phyloP scores from a whole-genome alignment of 1,140 invertebrate genomes.

The Heliconius himera region DNA sequence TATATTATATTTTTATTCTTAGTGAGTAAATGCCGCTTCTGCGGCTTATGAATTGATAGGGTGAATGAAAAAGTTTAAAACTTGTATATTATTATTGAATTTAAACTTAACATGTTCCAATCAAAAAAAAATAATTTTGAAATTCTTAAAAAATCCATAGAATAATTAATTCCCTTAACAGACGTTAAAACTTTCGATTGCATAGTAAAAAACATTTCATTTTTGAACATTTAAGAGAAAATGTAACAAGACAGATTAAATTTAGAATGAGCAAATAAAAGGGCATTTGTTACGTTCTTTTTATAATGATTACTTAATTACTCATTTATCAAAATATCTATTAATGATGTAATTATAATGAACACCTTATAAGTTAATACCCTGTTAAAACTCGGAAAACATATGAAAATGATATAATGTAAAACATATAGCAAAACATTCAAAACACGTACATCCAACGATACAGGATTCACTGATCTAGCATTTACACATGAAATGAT shows the following conservation, averaged over 20 bases:
- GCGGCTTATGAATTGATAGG: too few species aligned
- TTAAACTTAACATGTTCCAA: too few species aligned
- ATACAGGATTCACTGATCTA: background rate
- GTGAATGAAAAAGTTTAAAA: background rate
- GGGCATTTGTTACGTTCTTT: background rate
- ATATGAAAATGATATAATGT: background rate
- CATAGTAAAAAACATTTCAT: conserved; percentile 6
- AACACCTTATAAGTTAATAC: background rate
- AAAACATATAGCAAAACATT: background rate
- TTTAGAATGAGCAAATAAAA: conserved; percentile 1
- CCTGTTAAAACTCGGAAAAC: conserved; percentile 1
- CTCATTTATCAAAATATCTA: background rate
- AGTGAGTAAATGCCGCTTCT: background rate
- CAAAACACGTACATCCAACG: background rate
- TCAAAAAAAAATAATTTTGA: too few species aligned
- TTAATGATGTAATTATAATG: background rate
- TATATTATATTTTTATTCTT: background rate
- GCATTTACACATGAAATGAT: background rate
- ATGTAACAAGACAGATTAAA: background rate
- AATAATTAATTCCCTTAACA: too few species aligned
- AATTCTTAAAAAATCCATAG: too few species aligned
- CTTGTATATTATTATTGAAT: too few species aligned
- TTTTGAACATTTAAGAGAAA: background rate
- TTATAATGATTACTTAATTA: background rate
- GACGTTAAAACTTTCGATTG: background rate